Conservation (phyloP, 1,140 invertebrate species). For the Eulimnadia texana region DNA sequence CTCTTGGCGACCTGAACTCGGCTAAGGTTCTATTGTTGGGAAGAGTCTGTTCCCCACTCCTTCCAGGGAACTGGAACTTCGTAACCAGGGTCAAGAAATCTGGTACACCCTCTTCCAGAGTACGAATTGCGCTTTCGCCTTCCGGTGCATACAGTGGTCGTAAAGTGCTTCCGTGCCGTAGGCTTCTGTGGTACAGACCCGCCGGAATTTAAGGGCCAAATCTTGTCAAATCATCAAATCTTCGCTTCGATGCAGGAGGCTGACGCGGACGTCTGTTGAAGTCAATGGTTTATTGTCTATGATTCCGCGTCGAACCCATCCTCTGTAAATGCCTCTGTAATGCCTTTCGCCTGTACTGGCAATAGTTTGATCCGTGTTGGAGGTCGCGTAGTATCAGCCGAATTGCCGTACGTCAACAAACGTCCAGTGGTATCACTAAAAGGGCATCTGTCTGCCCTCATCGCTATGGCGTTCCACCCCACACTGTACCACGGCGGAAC, state of each 20-base stretch:
- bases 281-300: neutral
- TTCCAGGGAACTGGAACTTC: slow-evolving; percentile 4
- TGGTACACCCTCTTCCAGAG: neutral
- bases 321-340: no score
- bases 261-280: neutral
- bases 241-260: no score
- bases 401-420: no score
- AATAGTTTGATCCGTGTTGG: no score
- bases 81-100: slow-evolving; percentile 2
- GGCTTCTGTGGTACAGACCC: neutral
- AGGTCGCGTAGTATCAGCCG: no score
- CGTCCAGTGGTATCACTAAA: no score
- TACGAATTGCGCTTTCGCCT: neutral
- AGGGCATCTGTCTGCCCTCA: no score
- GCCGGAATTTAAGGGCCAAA: neutral
- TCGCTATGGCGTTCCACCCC: no score
- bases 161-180: slow-evolving; percentile 1
- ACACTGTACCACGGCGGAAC: no score
- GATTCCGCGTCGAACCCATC: slow-evolving; percentile 3
- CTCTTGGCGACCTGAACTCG: neutral
- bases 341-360: no score
- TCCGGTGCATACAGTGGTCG: neutral
- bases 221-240: no score
- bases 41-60: neutral
- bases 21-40: neutral